phyloP scores from a whole-genome alignment of 2,888 invertebrate genomes.

The Trissonchulus latispiculum region DNA sequence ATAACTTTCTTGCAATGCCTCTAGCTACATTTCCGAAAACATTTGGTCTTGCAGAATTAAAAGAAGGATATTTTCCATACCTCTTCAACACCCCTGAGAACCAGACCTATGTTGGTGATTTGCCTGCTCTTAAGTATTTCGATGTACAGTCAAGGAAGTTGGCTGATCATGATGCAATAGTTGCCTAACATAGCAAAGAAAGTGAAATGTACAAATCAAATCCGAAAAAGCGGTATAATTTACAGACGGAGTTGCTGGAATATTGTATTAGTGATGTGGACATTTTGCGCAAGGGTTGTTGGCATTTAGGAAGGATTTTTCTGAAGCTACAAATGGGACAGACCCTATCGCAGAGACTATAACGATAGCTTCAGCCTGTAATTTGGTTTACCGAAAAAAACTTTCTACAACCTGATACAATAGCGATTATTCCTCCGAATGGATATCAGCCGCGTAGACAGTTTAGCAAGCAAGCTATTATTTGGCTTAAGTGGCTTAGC shows the following conservation, averaged over 20 bases:
- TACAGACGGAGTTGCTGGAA: neutral
- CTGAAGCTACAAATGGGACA: neutral
- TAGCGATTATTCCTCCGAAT: neutral
- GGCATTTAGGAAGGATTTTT: neutral
- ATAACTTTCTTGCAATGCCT: neutral
- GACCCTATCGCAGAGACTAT: neutral
- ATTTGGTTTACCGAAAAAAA: neutral
- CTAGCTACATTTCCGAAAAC: slow-evolving; percentile 2
- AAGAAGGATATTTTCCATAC: slow-evolving; percentile 6
- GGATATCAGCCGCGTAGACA: neutral
- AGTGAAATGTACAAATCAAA: too few species aligned
- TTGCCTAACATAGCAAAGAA: neutral
- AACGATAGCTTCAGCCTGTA: neutral
- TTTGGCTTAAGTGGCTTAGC: neutral
- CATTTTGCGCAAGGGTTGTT: neutral
- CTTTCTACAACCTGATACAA: neutral
- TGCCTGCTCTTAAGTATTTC: neutral
- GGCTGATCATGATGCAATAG: too few species aligned
- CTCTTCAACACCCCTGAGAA: neutral
- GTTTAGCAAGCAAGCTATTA: neutral
- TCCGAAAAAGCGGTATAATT: neutral
- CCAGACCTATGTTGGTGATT: neutral
- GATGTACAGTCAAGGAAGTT: too few species aligned
- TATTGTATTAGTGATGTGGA: slow-evolving; percentile 3
- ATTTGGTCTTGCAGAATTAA: neutral